Conservation (phyloP, 2,113 vertebrate genomes). For the Centropristis striata region DNA sequence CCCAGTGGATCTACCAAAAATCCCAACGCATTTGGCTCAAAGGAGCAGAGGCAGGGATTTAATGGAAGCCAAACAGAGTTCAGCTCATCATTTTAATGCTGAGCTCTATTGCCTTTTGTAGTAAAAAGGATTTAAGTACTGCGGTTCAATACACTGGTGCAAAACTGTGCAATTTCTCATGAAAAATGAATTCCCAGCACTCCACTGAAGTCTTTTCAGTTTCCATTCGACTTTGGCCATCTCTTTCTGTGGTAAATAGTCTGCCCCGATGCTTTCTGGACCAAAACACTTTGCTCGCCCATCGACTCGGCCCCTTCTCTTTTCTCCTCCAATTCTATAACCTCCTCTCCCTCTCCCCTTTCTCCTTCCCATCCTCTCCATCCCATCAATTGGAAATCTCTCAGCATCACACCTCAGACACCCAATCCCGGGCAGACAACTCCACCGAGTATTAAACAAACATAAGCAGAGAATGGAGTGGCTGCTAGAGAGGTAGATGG, state of each 20-base stretch:
- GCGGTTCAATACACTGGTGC: constrained; percentile 42
- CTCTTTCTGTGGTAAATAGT: constrained; percentile 63
- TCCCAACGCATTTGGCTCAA: constrained; percentile 11
- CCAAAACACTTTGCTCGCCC: constrained; percentile 77
- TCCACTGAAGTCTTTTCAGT: constrained; percentile 71
- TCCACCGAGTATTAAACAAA: constrained; percentile 87
- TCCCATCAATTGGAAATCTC: constrained; percentile 80
- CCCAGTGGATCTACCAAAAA: neutral
- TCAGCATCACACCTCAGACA: constrained; percentile 74
- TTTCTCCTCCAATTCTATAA: constrained; percentile 68
- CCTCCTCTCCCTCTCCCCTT: constrained; percentile 48
- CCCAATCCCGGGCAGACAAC: constrained; percentile 74
- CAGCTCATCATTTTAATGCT: constrained; percentile 54
- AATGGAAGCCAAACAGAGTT: constrained; percentile 50
- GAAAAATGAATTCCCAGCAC: constrained; percentile 73
- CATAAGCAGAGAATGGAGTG: constrained; percentile 83
- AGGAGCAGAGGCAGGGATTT: constrained; percentile 31
- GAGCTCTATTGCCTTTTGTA: constrained; percentile 48
- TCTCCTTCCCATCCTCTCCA: constrained; percentile 58
- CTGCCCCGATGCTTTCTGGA: constrained; percentile 55
- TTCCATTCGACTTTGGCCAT: constrained; percentile 62
- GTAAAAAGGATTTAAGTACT: constrained; percentile 49
- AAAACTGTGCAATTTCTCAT: constrained; percentile 73
- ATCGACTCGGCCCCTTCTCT: constrained; percentile 64
- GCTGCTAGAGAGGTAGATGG: constrained; percentile 78